Base-by-base conservation (phyloP, 1,140 invertebrate genomes). In the Sminthurinus signatus region DNA sequence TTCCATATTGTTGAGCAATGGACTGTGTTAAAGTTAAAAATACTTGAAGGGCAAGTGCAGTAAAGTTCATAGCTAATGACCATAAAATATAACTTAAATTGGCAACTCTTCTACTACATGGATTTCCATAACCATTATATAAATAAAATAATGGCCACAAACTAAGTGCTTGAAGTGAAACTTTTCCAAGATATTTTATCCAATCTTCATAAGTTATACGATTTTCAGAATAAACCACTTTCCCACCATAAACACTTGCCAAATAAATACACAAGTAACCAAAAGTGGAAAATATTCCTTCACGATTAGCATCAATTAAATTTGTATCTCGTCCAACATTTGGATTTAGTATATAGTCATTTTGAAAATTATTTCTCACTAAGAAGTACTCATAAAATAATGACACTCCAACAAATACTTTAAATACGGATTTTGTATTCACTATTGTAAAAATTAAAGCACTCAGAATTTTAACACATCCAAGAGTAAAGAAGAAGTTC, bases 401-500 rank as follows among this genome's bases (percentile, higher is more conserved):
- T 19, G 87, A 70, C n/a, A 86, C 72, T 56, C 78, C 67, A 23
- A 85, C 50, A 19, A 80, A 81, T 52, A 81, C 78, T 66, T 78
- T 75, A 69, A 80, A 68, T 21, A 80, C 75, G 56, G 76, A 78
- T 15, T 74, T 76, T 4, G 78, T 74, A 50, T 72, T 74, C 48
- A 83, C 70, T 23, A 80, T 74, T 43, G 75, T 77, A 17, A 85
- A 76, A 28, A 88, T 69, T 32, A 84, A 64, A 28, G 81, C 82
- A 25, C 83, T 83, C 23, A 89, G 73, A 0, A 93, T 74, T 81
- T 91, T 93, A 4, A 91, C 86, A 46, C 87, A 77, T 27, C 88
- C 90, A 39, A 98, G 75, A 1, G 92, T 96, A 62, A 96, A 85
- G 74, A 97, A 98, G 75, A 98, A 98, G 76, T 98, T 98, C 91